Base-by-base conservation (phyloP, 2,113 vertebrate species). In the Bostrychus sinensis region DNA sequence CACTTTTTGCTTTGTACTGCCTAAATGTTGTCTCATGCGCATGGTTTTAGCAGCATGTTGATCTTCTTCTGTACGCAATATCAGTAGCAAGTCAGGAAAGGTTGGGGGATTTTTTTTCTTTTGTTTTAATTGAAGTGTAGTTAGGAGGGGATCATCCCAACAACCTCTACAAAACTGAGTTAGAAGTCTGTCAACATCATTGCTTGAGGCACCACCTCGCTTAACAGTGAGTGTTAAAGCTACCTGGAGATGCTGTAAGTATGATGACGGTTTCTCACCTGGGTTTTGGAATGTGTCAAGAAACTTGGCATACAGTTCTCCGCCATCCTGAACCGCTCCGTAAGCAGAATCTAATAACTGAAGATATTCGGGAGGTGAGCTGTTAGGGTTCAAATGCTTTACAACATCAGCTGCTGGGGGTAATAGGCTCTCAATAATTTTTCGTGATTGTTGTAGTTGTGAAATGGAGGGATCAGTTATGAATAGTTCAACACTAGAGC, bases 131-230 rank as follows among this genome's bases (percentile, higher is more conserved):
- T 57, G 59, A 2, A 56, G 28, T 2, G 12, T 13, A 9, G 16
- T 23, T 22, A 77, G 41, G 2, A 77, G 7, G 3, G 26, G 4
- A 17, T 37, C 53, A 12, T 63, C 45, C 51, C 51, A 62, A 30
- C 75, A 77, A 12, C 73, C 61, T 12, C 59, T 2, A 26, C 62
- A 66, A 37, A 71, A 66, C 48, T 66, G 56, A 16, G 16, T 41
- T 10, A 41, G 39, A 16, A 11, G 39, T 41, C 9, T 41, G 39
- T 41, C 39, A 10, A 41, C 7, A 4, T 41, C 39, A 5, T 41
- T n/a, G 16, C 16, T 41, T 41, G 34, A 7, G 10, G 10, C 34
- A 7, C 34, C 34, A 5, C 34, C 34, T 10, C 34, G 5, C 10
- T 36, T 41, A 3, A n/a, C 16, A 11, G 39, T n/a, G 11, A 10